These are phyloP conservation scores for Tachyglossus aculeatus DNA, from an alignment of 2,797 vertebrate species.

Conservation along the genomic window DNA sequence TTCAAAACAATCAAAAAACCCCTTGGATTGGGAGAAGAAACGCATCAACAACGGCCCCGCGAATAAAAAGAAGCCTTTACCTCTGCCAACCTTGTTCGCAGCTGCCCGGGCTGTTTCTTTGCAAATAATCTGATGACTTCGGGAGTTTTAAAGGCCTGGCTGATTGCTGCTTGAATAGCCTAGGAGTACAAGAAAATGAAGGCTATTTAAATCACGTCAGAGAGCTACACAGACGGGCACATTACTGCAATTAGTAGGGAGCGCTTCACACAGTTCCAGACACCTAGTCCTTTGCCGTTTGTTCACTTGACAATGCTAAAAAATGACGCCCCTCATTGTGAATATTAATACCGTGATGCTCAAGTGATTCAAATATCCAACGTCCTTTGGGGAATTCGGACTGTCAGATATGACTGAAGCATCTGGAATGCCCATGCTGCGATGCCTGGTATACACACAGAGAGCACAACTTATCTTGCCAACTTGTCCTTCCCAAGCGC, in stretches of 20 bases:
- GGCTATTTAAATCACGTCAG: neutral
- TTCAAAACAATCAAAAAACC: too few species aligned
- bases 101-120: constrained; percentile 95
- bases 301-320: neutral
- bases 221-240: too few species aligned
- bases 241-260: too few species aligned
- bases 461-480: too few species aligned
- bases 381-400: too few species aligned
- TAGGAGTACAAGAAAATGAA: constrained; percentile 61
- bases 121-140: constrained; percentile 98
- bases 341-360: too few species aligned
- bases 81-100: constrained; percentile 92
- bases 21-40: constrained; percentile 1
- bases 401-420: neutral
- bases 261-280: too few species aligned
- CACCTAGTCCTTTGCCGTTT: neutral
- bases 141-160: constrained; percentile 97
- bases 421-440: neutral
- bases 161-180: constrained; percentile 98
- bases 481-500: too few species aligned
- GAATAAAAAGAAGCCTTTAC: constrained; percentile 70
- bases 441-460: neutral
- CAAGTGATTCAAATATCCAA: neutral
- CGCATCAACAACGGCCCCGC: neutral
- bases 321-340: too few species aligned